Evolutionary conservation across 1,140 invertebrate species (phyloP).

Genomic region (Aphis craccivora): DNA sequence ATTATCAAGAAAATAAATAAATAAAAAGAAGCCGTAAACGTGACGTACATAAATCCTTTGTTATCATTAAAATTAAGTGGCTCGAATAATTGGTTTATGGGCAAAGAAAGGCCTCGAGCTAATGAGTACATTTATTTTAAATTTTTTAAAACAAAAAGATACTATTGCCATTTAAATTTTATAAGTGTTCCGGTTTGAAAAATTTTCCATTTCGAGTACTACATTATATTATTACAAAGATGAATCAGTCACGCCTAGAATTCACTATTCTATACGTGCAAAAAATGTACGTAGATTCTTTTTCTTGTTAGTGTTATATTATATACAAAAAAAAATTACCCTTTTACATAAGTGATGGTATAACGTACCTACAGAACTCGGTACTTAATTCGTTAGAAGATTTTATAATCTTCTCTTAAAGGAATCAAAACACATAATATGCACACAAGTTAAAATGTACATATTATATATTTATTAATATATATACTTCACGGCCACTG

Average conservation of each 20-base stretch:
- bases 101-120: neutral
- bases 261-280: neutral
- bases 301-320: no score
- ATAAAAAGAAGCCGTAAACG: no score
- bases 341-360: no score
- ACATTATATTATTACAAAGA: neutral
- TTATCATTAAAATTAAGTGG: neutral
- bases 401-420: no score
- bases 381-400: no score
- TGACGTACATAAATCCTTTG: neutral
- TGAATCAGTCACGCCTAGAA: neutral
- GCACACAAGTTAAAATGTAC: no score
- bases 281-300: neutral
- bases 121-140: neutral
- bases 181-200: neutral
- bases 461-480: no score
- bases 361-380: no score
- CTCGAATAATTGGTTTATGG: neutral
- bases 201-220: neutral
- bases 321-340: no score
- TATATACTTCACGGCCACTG: no score
- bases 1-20: neutral
- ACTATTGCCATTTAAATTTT: neutral
- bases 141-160: neutral
- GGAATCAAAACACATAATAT: no score